phyloP scores from a whole-genome alignment of 92 coral and sea anemone species.

The Bergia sp. region DNA sequence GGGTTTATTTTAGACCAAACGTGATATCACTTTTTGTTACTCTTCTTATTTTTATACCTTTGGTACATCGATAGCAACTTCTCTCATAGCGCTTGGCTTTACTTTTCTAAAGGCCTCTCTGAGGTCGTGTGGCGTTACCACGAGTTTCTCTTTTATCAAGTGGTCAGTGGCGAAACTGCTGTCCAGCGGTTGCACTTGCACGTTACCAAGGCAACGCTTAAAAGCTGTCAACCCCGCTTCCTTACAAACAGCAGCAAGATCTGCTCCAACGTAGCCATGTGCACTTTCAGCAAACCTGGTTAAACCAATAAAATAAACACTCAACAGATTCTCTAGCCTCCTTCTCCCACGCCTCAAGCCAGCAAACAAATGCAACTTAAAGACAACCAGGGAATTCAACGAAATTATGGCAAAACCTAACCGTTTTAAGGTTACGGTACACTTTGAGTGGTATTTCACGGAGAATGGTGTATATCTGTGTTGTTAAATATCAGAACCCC shows the following conservation, averaged over 20 bases:
- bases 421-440: too few species aligned
- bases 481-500: too few species aligned
- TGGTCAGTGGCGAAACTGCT: conserved; percentile 42
- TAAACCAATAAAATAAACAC: not conserved
- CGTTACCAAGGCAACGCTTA: conserved; percentile 71
- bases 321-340: not conserved
- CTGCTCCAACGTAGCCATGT: conserved; percentile 99
- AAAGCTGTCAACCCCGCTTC: conserved; percentile 92
- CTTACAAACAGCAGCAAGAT: conserved; percentile 93
- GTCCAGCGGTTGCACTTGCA: not conserved
- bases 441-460: too few species aligned
- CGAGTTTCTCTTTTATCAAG: conserved; percentile 51
- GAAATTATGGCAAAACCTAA: too few species aligned
- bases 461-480: too few species aligned
- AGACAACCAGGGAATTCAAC: too few species aligned
- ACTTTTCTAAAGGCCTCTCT: conserved; percentile 87
- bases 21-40: too few species aligned
- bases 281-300: conserved; percentile 90
- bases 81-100: conserved; percentile 98
- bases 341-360: too few species aligned
- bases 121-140: conserved; percentile 77
- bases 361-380: too few species aligned
- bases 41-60: conserved; percentile 64
- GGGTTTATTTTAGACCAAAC: too few species aligned
- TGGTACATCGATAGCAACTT: conserved; percentile 93